Evolutionary conservation across 2,888 invertebrate genomes (phyloP), one percentile per base, ranked within the genome.

Genomic region (Germaria angustata): DNA sequence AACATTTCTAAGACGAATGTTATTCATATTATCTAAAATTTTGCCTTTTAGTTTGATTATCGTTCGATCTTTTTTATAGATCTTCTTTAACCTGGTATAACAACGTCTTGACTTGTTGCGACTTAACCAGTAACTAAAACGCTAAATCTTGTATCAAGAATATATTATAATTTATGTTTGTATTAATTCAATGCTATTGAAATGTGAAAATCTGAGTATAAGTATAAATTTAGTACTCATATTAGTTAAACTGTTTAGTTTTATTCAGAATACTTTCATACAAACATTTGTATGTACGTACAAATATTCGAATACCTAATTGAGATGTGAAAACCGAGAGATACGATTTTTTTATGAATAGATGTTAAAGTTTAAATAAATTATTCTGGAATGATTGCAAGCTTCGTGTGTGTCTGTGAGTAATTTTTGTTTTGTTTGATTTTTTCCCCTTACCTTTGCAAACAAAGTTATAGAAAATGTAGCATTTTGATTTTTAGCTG

Each of bases 71-170:
- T 22, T 46, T 22, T 34, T 8, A 44, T 7, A 32, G 41, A 55
- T 32, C 11, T 55, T 51, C 41, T 72, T 55, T 36, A 51, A 22
- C 1, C 15, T 59, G 15, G 34, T 32, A 17, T 34, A 51, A 49
- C 13, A 49, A 49, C 78, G 65, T 59, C 79, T 79, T 79, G 44
- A 79, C 79, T 69, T 51, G 69, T 53, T 71, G 69, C 49, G 69
- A 69, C 17, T 53, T 71, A 41, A 71, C 1, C 59, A 49, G 24
- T 20, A 57, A 82, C 81, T 82, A 75, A 77, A 66, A 32, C 51
- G 51, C 61, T 53, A 20, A 53, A 71, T 55, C 28, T 71, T 69
- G 5, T 49, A 41, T 3, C 17, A 51, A 57, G 22, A 66, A 72
- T 39, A 57, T 22, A 57, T 36, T 34, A n/a, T 3, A 36, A 63